Conservation (phyloP, 2,797 vertebrate genomes). For the Pseudochirops corinnae region DNA sequence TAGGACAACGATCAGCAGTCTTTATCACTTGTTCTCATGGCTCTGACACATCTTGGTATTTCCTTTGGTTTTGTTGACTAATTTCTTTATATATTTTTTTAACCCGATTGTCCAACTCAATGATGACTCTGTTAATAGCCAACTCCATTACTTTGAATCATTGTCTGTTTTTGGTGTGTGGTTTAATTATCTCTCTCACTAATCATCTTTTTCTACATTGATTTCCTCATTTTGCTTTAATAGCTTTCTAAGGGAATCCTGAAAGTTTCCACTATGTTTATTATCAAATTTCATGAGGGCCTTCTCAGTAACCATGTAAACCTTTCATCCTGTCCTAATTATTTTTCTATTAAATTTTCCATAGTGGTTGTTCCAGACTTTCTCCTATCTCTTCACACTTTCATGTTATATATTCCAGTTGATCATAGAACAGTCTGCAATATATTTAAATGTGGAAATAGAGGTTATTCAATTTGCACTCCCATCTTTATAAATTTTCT, state of each 20-base stretch:
- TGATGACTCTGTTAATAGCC: too few species aligned
- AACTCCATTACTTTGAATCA: too few species aligned
- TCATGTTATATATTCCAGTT: not conserved
- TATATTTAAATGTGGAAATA: not conserved
- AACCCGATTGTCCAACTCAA: not conserved
- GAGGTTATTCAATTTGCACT: not conserved
- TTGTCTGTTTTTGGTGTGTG: too few species aligned
- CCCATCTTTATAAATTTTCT: not conserved
- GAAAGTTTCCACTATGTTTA: too few species aligned
- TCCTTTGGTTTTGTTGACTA: not conserved
- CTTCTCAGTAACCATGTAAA: not conserved
- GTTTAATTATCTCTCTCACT: too few species aligned
- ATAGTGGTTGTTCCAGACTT: not conserved
- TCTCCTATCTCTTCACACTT: not conserved
- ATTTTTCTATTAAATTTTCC: not conserved
- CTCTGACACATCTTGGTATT: too few species aligned
- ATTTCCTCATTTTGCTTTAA: too few species aligned
- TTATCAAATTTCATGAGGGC: not conserved
- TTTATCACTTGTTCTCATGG: too few species aligned
- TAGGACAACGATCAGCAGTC: too few species aligned
- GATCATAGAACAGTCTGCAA: not conserved
- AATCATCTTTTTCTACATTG: too few species aligned
- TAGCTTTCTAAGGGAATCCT: too few species aligned
- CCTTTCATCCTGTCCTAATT: too few species aligned
- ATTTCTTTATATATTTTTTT: not conserved